Conservation (phyloP, 2,113 vertebrate species). For the Bubo blakistoni region DNA sequence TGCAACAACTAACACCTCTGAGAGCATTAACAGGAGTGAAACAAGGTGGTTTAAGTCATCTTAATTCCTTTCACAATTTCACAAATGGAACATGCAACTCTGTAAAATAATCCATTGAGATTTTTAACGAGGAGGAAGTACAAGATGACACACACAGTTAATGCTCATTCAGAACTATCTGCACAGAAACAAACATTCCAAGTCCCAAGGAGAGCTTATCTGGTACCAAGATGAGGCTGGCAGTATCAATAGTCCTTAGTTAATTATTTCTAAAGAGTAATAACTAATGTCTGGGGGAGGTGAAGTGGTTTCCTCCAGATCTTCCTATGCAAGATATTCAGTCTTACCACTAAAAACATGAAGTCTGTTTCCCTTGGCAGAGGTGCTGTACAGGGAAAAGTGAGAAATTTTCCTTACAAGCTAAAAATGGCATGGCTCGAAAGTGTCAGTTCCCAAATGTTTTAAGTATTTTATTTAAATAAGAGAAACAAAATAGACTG, state of each 20-base stretch:
- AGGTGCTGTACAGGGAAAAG: neutral
- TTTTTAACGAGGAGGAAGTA: neutral
- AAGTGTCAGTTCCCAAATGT: neutral
- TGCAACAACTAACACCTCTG: neutral
- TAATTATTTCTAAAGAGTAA: conserved; percentile 53
- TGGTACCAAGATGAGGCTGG: neutral
- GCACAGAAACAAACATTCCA: neutral
- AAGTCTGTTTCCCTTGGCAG: neutral
- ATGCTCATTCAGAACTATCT: neutral
- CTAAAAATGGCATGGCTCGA: neutral
- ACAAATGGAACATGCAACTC: neutral
- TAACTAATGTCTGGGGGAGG: neutral
- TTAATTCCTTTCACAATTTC: neutral
- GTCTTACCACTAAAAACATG: neutral
- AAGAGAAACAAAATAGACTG: neutral
- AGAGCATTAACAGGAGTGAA: neutral
- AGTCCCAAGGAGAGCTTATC: neutral
- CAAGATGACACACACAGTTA: neutral
- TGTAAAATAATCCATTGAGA: neutral
- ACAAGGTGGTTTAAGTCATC: neutral
- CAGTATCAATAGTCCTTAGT: neutral
- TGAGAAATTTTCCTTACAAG: neutral
- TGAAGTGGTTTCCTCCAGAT: neutral
- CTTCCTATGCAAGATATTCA: neutral
- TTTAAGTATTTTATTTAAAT: neutral